phyloP scores from a whole-genome alignment of 2,113 vertebrate genomes.

The Isurus oxyrinchus region DNA sequence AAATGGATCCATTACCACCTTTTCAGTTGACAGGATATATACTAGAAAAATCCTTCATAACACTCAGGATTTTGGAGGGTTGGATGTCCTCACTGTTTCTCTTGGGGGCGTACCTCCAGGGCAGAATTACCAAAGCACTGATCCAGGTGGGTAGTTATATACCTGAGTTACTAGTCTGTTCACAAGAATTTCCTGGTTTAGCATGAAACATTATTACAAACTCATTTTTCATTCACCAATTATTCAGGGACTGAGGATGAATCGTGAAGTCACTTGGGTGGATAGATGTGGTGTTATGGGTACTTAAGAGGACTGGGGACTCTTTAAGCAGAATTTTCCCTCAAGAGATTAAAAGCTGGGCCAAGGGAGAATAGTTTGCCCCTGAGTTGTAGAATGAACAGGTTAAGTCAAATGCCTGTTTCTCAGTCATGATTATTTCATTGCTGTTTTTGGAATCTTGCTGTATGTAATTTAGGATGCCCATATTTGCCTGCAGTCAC shows the following conservation, averaged over 20 bases:
- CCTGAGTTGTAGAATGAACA: not conserved
- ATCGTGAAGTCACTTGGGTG: not conserved
- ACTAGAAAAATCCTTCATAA: constrained; percentile 64
- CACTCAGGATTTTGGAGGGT: constrained; percentile 88
- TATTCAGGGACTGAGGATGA: not conserved
- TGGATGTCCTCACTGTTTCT: constrained; percentile 75
- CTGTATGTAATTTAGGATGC: not conserved
- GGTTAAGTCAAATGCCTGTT: not conserved
- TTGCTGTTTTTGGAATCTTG: not conserved
- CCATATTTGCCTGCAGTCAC: not conserved
- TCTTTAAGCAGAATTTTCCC: not conserved
- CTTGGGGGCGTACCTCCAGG: constrained; percentile 80
- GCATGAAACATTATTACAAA: not conserved
- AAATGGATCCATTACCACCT: constrained; percentile 67
- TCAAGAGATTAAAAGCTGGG: not conserved
- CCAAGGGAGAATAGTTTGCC: not conserved
- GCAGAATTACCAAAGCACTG: constrained; percentile 62
- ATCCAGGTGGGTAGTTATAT: constrained; percentile 62
- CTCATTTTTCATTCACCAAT: not conserved
- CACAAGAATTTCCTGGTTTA: not conserved
- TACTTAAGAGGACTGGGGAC: not conserved
- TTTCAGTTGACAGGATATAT: constrained; percentile 65
- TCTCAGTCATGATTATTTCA: not conserved
- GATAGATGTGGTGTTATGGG: not conserved
- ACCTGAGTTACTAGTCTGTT: not conserved